A percentile compares a stretch with the other conserved stretches of the same genome.
Evolutionary conservation across 2,888 invertebrate species (phyloP).

Genomic region (Hetaerina titia): DNA sequence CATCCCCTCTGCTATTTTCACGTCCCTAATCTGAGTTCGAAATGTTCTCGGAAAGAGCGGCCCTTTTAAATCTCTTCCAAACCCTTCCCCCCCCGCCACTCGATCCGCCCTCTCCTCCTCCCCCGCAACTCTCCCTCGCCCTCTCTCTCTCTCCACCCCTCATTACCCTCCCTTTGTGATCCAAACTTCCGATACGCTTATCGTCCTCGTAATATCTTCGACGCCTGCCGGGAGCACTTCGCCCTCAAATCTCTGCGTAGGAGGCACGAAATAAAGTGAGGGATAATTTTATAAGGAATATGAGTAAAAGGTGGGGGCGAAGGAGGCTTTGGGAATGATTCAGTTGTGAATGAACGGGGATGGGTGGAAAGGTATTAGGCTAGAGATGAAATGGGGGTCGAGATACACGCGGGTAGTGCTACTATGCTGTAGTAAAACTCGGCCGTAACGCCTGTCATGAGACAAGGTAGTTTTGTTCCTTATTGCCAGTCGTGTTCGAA

Average conservation of each 20-base stretch:
- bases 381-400: neutral
- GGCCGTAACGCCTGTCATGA: neutral
- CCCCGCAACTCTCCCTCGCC: neutral
- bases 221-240: slow-evolving; percentile 27
- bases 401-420: neutral
- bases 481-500: neutral
- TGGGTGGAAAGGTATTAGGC: neutral
- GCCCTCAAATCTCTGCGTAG: neutral
- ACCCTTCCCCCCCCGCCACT: neutral
- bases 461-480: neutral
- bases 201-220: slow-evolving; percentile 24
- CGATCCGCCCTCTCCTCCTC: neutral
- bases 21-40: slow-evolving; percentile 32
- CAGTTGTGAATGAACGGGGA: neutral
- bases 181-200: slow-evolving; percentile 32
- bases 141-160: neutral
- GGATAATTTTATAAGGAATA: neutral
- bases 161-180: slow-evolving; percentile 8
- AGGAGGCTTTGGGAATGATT: neutral
- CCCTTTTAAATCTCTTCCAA: slow-evolving; percentile 2
- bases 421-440: neutral
- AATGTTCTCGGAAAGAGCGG: slow-evolving; percentile 1
- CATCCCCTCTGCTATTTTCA: slow-evolving; percentile 9
- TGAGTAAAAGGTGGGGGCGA: neutral
- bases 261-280: neutral